phyloP scores from a whole-genome alignment of 2,113 vertebrate species.

The Dolichallabes microphthalmus region DNA sequence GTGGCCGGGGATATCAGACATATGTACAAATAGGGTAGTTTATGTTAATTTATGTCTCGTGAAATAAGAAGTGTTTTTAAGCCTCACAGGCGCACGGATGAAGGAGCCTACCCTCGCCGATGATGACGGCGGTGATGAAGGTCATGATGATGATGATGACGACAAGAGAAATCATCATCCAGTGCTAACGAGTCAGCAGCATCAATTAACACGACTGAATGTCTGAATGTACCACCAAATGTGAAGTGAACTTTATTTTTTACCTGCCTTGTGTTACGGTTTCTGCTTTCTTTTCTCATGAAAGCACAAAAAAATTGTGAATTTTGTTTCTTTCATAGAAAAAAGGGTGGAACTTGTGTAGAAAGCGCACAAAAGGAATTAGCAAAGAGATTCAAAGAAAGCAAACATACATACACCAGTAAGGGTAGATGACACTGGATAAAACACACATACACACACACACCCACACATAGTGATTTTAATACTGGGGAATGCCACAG shows the following conservation, averaged over 20 bases:
- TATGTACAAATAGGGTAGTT: conserved; percentile 33
- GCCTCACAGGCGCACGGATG: conserved; percentile 34
- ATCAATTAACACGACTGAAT: conserved; percentile 34
- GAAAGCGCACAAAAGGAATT: conserved; percentile 29
- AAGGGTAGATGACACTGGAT: conserved; percentile 37
- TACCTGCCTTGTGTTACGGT: conserved; percentile 34
- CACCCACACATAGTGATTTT: not conserved
- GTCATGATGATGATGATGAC: not conserved
- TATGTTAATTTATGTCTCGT: conserved; percentile 51
- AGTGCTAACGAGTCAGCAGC: not conserved
- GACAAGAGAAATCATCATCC: not conserved
- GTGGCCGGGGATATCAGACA: not conserved
- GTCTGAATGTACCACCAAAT: conserved; percentile 74
- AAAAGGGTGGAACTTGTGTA: not conserved
- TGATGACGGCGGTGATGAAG: not conserved
- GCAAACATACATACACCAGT: not conserved
- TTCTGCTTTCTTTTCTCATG: not conserved
- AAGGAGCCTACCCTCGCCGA: conserved; percentile 4
- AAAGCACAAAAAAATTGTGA: conserved; percentile 28
- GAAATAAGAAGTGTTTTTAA: not conserved
- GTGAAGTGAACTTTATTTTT: conserved; percentile 66
- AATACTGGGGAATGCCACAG: not conserved
- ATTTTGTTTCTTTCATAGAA: not conserved
- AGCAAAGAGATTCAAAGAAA: not conserved
- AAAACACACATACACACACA: not conserved